Percentiles rank a stretch among this genome's conserved stretches.
Conservation (phyloP, 2,797 vertebrate genomes). For the Gambusia yucatana region DNA sequence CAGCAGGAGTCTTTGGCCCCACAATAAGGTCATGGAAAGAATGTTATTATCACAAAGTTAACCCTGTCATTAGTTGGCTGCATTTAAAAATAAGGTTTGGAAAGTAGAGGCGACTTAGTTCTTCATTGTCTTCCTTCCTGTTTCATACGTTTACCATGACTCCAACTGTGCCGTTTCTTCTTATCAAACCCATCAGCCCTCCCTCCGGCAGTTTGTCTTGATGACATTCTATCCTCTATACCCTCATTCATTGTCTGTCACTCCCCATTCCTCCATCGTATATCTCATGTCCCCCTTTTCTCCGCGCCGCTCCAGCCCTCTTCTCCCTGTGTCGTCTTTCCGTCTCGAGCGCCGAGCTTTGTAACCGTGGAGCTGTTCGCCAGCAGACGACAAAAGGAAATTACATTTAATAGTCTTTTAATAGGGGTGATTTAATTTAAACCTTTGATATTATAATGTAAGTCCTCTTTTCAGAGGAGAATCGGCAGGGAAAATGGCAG, state of each 20-base stretch:
- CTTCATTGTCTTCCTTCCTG: too few species aligned
- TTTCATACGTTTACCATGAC: slow-evolving; percentile 4
- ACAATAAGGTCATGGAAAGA: slow-evolving; percentile 2
- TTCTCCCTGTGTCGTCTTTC: slow-evolving; percentile 20
- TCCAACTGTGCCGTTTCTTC: slow-evolving; percentile 31
- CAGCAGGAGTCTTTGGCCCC: neutral
- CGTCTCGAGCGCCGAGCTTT: slow-evolving; percentile 11
- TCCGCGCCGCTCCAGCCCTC: slow-evolving; percentile 38
- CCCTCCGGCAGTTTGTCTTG: slow-evolving; percentile 48
- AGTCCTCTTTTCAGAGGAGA: neutral
- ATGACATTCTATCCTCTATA: slow-evolving; percentile 18
- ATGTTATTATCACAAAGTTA: slow-evolving; percentile 16
- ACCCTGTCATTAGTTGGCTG: slow-evolving; percentile 23
- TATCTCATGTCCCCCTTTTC: slow-evolving; percentile 46
- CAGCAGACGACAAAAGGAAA: slow-evolving; percentile 18
- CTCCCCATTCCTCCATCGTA: slow-evolving; percentile 43
- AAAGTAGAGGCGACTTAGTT: slow-evolving; percentile 20
- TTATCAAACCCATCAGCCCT: slow-evolving; percentile 29
- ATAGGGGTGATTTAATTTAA: slow-evolving; percentile 22
- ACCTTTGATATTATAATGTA: neutral
- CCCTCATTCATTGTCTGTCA: slow-evolving; percentile 46
- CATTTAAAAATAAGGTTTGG: slow-evolving; percentile 12
- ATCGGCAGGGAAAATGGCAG: slow-evolving; percentile 26
- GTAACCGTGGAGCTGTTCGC: slow-evolving; percentile 23
- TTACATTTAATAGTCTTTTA: slow-evolving; percentile 4